Evolutionary conservation across 1,140 invertebrate species (phyloP).

Genomic region (Drosophila eugracilis): DNA sequence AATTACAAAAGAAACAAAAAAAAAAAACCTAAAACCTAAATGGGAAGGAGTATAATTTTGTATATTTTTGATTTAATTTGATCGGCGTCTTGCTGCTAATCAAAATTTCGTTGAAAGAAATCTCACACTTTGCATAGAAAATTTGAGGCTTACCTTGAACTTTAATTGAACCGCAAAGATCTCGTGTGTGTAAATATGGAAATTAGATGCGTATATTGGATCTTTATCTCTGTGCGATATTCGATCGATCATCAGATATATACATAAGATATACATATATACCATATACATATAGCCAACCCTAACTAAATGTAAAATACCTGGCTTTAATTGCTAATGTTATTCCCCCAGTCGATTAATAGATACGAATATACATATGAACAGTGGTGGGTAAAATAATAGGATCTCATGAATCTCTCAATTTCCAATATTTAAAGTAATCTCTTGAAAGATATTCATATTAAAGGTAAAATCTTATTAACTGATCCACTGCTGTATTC

Average conservation of each 20-base stretch:
- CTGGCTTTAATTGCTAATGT: slow-evolving; percentile 66
- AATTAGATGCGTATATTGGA: slow-evolving; percentile 22
- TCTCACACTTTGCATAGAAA: slow-evolving; percentile 59
- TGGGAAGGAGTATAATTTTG: background rate
- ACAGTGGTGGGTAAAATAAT: slow-evolving; percentile 1
- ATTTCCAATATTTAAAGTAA: too few relatives aligned
- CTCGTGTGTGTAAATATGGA: slow-evolving; percentile 41
- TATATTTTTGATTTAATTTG: slow-evolving; percentile 12
- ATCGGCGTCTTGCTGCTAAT: slow-evolving; percentile 28
- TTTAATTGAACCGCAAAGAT: slow-evolving; percentile 46
- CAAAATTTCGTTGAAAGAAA: slow-evolving; percentile 27
- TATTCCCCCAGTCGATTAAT: slow-evolving; percentile 55
- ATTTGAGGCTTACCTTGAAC: slow-evolving; percentile 57
- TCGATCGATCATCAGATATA: slow-evolving; percentile 17
- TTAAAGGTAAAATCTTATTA: background rate
- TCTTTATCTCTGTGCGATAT: slow-evolving; percentile 11
- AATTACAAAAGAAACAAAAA: background rate
- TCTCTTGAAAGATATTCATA: background rate
- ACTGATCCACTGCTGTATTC: slow-evolving; percentile 7
- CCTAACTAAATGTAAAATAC: slow-evolving; percentile 38
- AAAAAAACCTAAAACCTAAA: slow-evolving; percentile 1
- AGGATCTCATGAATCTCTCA: too few relatives aligned
- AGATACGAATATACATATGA: slow-evolving; percentile 22
- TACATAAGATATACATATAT: background rate
- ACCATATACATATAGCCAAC: background rate